These are phyloP conservation scores for Parnassius glacialis DNA, from an alignment of 2,888 invertebrate genomes.

Conservation along the genomic window DNA sequence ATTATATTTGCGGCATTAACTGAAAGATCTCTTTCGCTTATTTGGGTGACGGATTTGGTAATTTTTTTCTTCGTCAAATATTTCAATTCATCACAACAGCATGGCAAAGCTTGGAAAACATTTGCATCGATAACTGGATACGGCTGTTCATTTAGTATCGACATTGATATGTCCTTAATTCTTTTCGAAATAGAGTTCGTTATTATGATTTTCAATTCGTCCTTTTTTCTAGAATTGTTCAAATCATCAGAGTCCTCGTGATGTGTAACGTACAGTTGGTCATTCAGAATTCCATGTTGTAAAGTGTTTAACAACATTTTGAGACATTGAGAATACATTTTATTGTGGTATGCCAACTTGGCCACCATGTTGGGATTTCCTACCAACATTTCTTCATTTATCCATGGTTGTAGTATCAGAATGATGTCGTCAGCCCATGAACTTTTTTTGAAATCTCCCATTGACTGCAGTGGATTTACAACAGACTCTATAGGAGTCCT, in stretches of 20 bases:
- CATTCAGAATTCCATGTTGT: slow-evolving; percentile 40
- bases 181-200: slow-evolving; percentile 62
- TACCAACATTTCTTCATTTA: slow-evolving; percentile 50
- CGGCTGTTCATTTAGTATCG: slow-evolving; percentile 62
- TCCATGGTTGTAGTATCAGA: slow-evolving; percentile 60
- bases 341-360: slow-evolving; percentile 63
- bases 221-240: slow-evolving; percentile 41
- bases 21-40: slow-evolving; percentile 47
- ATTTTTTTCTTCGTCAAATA: slow-evolving; percentile 42
- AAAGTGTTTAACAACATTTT: slow-evolving; percentile 54
- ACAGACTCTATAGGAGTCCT: slow-evolving; percentile 54
- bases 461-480: slow-evolving; percentile 52
- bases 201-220: slow-evolving; percentile 56
- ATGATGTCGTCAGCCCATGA: slow-evolving; percentile 69
- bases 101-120: slow-evolving; percentile 53
- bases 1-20: slow-evolving; percentile 57
- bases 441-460: slow-evolving; percentile 61
- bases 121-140: slow-evolving; percentile 52
- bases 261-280: slow-evolving; percentile 54
- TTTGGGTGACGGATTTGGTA: slow-evolving; percentile 33
- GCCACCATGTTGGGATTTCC: slow-evolving; percentile 66
- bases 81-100: slow-evolving; percentile 63
- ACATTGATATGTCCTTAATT: slow-evolving; percentile 65
- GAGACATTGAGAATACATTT: slow-evolving; percentile 59
- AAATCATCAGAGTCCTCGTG: slow-evolving; percentile 38